These are phyloP conservation scores for Philypnodon macrostomus DNA, from an alignment of 2,797 vertebrate genomes.

Conservation along the genomic window DNA sequence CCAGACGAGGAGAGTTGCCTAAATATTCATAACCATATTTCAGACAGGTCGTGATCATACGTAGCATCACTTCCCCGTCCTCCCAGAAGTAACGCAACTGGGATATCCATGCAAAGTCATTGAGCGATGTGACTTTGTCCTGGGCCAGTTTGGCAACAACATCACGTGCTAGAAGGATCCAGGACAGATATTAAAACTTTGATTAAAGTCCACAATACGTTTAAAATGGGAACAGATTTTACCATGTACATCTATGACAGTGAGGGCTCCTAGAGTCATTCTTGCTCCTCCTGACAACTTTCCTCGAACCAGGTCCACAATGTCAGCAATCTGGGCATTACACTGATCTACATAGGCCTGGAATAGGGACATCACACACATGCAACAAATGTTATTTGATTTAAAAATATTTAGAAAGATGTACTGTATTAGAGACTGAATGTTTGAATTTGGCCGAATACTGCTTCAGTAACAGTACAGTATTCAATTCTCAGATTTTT, in stretches of 20 bases:
- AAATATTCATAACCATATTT: conserved; percentile 94
- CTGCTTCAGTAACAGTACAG: too few species aligned
- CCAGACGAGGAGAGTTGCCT: conserved; percentile 87
- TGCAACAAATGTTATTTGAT: too few species aligned
- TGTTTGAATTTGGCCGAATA: too few species aligned
- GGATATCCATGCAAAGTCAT: conserved; percentile 92
- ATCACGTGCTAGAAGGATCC: conserved; percentile 70
- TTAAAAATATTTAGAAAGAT: too few species aligned
- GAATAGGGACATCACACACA: too few species aligned
- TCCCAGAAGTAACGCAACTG: conserved; percentile 93
- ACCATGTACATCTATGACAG: conserved; percentile 93
- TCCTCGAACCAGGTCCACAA: conserved; percentile 89
- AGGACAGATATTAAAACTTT: not conserved
- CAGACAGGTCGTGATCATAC: conserved; percentile 90
- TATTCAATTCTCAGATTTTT: too few species aligned
- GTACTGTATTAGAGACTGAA: too few species aligned
- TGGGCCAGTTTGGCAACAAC: conserved; percentile 83
- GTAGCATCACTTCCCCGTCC: conserved; percentile 77
- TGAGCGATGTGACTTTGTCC: conserved; percentile 78
- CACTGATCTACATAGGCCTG: conserved; percentile 86
- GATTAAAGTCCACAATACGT: conserved; percentile 3
- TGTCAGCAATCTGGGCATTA: conserved; percentile 86
- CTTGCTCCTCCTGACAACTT: conserved; percentile 86
- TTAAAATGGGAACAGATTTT: conserved; percentile 40
- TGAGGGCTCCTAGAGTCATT: conserved; percentile 88